These are phyloP conservation scores for Amia ocellicauda DNA, from an alignment of 2,113 vertebrate genomes.

Conservation along the genomic window DNA sequence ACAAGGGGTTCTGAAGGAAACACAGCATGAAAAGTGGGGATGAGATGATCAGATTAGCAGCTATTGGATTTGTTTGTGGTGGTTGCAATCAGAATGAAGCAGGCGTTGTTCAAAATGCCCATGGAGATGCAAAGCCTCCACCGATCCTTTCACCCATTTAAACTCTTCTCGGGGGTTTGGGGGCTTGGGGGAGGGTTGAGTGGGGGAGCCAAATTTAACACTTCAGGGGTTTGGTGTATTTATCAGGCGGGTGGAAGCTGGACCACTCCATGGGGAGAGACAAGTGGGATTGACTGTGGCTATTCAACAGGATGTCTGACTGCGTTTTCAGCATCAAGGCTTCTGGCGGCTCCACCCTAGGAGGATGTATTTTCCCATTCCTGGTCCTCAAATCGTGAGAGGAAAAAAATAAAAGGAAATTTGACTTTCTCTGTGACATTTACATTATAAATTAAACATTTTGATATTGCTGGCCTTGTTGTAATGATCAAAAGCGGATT, in stretches of 20 bases:
- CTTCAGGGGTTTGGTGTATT: conserved; percentile 63
- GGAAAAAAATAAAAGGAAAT: no score
- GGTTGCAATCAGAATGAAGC: conserved; percentile 80
- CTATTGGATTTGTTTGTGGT: conserved; percentile 83
- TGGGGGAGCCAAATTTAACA: conserved; percentile 61
- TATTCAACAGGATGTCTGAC: conserved; percentile 54
- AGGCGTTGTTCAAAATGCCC: conserved; percentile 78
- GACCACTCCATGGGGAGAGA: conserved; percentile 65
- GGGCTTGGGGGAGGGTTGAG: conserved; percentile 30
- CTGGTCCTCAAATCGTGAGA: no score
- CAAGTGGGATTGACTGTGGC: conserved; percentile 66
- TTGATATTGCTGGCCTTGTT: no score
- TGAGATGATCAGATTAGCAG: conserved; percentile 91
- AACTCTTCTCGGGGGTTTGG: conserved; percentile 51
- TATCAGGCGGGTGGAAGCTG: conserved; percentile 69
- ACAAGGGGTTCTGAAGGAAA: conserved; percentile 87
- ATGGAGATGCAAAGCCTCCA: conserved; percentile 70
- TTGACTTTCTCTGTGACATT: no score
- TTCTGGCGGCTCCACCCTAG: conserved; percentile 56
- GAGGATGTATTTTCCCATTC: conserved; percentile 49
- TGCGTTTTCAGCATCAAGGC: conserved; percentile 33
- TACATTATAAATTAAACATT: no score
- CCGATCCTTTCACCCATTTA: conserved; percentile 65
- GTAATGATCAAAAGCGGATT: no score
- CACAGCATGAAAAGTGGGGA: conserved; percentile 90